Base-by-base conservation (phyloP, 2,113 vertebrate species). In the Chrysemys picta region DNA sequence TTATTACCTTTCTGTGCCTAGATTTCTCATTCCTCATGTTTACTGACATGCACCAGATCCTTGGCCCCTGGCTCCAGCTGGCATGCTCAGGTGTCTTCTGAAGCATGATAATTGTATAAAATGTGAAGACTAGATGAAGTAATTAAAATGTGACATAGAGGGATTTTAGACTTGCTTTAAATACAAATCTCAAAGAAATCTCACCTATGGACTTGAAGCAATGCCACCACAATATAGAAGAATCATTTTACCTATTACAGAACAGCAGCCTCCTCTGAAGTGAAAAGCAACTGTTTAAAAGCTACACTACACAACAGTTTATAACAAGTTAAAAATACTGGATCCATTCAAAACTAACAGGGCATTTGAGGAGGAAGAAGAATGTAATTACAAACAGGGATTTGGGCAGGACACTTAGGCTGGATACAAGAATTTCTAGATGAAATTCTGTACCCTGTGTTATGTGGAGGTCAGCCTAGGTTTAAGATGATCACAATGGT, bases 381-480 rank as follows among this genome's bases (percentile, higher is more conserved):
- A 31, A 25, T 54, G 25, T 79, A 82, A 31, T n/a, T 92, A 49
- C 84, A 92, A 62, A 10, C 16, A 56, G 29, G n/a, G 0, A 0
- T 80, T 93, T 62, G 57, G 57, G 14, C 45, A 72, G 75, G 42
- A 49, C 1, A 0, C 0, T 1, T 22, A 57, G 14, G 35, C 89
- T 57, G 6, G 75, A 65, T 59, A 56, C 56, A 84, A 84, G 59
- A 29, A 88, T 16, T 0, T 1, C 35, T 0, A 0, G 14, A 2
- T n/a, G n/a, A 57, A 87, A 59, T 16, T 62, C 57, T 6, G 0
- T 17, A n/a, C 24, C 8, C 81, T 94, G 62, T 0, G n/a, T 4
- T 54, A 54, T 9, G 53, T 54, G 10, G 6, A 53, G 88, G 65
- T 82, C 31, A 78, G 80, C 91, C 19, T 82, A 24, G n/a, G 21